These are phyloP conservation scores for Phengaris alcon DNA, from an alignment of 2,888 invertebrate genomes.

Conservation along the genomic window DNA sequence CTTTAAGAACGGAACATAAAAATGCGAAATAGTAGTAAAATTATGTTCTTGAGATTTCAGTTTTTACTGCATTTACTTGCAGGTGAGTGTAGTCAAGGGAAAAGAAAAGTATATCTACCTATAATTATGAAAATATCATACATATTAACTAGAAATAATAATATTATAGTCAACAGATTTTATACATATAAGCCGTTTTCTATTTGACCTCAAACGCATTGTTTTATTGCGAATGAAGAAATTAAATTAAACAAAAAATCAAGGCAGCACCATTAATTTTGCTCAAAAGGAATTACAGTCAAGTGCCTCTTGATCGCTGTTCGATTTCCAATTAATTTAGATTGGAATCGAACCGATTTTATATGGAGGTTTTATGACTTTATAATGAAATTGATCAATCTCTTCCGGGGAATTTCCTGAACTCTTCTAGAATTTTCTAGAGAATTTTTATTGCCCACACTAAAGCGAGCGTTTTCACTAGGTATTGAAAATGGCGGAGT, in stretches of 20 bases:
- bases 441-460: not conserved
- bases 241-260: slow-evolving; percentile 18
- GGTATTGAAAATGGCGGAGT: not conserved
- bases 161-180: too few species aligned
- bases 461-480: not conserved
- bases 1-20: too few species aligned
- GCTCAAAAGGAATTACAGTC: slow-evolving; percentile 38
- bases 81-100: too few species aligned
- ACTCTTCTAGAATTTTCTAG: slow-evolving; percentile 3
- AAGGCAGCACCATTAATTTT: not conserved
- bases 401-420: slow-evolving; percentile 2
- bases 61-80: too few species aligned
- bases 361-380: slow-evolving; percentile 36
- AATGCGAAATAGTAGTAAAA: too few species aligned
- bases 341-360: slow-evolving; percentile 36
- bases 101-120: too few species aligned
- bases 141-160: too few species aligned
- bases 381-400: slow-evolving; percentile 36
- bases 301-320: slow-evolving; percentile 36
- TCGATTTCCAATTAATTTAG: slow-evolving; percentile 41
- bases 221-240: not conserved
- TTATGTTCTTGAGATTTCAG: too few species aligned
- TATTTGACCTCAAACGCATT: not conserved
- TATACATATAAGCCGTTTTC: too few species aligned
- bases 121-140: too few species aligned